These are phyloP conservation scores for Pangasianodon hypophthalmus DNA, from an alignment of 2,113 vertebrate species.

Conservation along the genomic window DNA sequence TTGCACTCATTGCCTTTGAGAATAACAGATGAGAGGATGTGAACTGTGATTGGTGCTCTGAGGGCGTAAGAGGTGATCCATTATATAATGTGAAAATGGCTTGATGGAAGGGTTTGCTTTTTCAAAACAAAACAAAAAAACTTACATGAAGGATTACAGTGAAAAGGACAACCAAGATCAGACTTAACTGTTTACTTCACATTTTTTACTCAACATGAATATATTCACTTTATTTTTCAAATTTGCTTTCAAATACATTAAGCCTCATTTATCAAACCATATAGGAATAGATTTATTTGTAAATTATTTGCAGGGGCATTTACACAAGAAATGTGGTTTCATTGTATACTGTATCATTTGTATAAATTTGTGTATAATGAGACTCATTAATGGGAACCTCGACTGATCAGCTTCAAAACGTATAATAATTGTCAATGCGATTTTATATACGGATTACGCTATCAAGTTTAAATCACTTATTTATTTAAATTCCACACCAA, in stretches of 20 bases:
- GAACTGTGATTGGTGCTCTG: background rate
- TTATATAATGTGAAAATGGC: slow-evolving; percentile 7
- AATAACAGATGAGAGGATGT: background rate
- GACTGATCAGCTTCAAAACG: background rate
- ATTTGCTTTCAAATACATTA: background rate
- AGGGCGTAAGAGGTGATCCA: background rate
- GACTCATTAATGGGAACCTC: background rate
- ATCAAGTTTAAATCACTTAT: background rate
- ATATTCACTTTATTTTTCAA: background rate
- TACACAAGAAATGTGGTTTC: background rate
- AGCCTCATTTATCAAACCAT: background rate
- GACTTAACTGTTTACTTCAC: slow-evolving; percentile 6
- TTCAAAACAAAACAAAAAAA: slow-evolving; percentile 10
- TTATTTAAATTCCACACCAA: background rate
- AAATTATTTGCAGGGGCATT: background rate
- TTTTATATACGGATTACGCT: background rate
- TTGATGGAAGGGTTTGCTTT: slow-evolving; percentile 37
- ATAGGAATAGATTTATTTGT: background rate
- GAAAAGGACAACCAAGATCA: slow-evolving; percentile 1
- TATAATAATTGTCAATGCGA: background rate
- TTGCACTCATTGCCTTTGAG: background rate
- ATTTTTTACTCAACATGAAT: background rate
- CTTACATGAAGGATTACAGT: background rate
- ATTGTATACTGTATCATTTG: background rate
- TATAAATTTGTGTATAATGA: background rate